Evolutionary conservation across 2,113 vertebrate genomes (phyloP).

Genomic region (Epinephelus lanceolatus): DNA sequence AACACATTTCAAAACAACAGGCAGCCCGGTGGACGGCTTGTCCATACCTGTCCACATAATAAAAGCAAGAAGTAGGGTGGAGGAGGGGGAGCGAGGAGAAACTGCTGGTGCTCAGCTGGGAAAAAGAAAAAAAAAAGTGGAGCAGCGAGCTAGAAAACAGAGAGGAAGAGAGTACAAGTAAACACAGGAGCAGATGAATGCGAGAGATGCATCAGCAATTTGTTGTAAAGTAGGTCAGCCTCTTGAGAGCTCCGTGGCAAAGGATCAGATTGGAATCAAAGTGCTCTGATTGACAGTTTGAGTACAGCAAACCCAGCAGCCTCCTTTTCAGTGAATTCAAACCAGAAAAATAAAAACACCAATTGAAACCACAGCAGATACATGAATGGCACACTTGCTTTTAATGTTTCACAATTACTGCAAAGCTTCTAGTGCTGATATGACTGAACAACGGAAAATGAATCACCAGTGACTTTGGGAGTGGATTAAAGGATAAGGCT

Average conservation of each 20-base stretch:
- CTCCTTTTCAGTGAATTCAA: not conserved
- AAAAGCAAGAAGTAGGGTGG: constrained; percentile 54
- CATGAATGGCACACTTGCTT: not conserved
- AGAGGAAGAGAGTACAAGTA: constrained; percentile 19
- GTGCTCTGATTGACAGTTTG: constrained; percentile 65
- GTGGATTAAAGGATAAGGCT: not conserved
- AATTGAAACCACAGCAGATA: constrained; percentile 8
- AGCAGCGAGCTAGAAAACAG: constrained; percentile 37
- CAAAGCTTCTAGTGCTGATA: not conserved
- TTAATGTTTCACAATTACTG: not conserved
- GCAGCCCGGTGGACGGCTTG: constrained; percentile 65
- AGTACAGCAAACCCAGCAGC: constrained; percentile 36
- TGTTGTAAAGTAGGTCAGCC: constrained; percentile 75
- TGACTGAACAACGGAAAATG: not conserved
- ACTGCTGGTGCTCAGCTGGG: constrained; percentile 50
- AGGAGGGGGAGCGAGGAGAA: constrained; percentile 13
- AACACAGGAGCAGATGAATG: constrained; percentile 55
- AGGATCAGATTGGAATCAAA: constrained; percentile 64
- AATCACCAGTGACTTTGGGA: not conserved
- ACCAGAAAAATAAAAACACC: not conserved
- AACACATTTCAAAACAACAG: constrained; percentile 85
- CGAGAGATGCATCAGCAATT: constrained; percentile 59
- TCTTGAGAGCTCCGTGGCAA: constrained; percentile 42
- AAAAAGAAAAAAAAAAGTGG: constrained; percentile 29
- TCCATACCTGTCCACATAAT: constrained; percentile 81